These are phyloP conservation scores for Spisula subtruncata DNA, from an alignment of 2,888 invertebrate genomes.

Conservation along the genomic window DNA sequence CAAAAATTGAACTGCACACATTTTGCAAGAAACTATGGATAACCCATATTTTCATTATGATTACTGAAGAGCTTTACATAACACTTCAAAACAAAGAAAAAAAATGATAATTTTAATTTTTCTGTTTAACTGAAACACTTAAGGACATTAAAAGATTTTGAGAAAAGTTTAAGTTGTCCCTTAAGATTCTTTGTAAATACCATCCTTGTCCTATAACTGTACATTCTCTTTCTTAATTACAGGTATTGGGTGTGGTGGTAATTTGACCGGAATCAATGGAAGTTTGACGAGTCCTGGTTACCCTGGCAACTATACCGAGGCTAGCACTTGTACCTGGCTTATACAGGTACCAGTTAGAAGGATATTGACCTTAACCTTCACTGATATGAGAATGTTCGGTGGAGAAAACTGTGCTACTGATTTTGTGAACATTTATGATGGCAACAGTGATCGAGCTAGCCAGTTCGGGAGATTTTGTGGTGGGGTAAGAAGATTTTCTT, in stretches of 20 bases:
- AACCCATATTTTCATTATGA: too few species aligned
- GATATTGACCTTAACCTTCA: constrained; percentile 93
- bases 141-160: too few species aligned
- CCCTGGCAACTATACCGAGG: constrained; percentile 94
- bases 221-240: too few species aligned
- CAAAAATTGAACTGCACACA: too few species aligned
- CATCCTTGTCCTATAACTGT: too few species aligned
- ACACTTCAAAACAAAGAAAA: too few species aligned
- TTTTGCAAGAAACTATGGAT: too few species aligned
- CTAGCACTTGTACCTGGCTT: constrained; percentile 94
- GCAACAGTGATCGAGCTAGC: constrained; percentile 57
- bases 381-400: constrained; percentile 68
- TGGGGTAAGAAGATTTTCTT: constrained; percentile 70
- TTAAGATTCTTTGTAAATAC: too few species aligned
- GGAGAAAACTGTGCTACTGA: constrained; percentile 75
- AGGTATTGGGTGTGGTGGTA: constrained; percentile 90
- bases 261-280: constrained; percentile 91
- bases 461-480: constrained; percentile 77
- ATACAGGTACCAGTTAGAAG: constrained; percentile 91
- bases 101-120: too few species aligned
- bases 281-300: constrained; percentile 94
- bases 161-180: too few species aligned
- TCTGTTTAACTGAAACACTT: too few species aligned
- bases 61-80: too few species aligned
- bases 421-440: constrained; percentile 78